Percentiles rank a stretch among this genome's conserved stretches.
phyloP scores from a whole-genome alignment of 2,888 invertebrate species.

The Chymomyza procnemis region DNA sequence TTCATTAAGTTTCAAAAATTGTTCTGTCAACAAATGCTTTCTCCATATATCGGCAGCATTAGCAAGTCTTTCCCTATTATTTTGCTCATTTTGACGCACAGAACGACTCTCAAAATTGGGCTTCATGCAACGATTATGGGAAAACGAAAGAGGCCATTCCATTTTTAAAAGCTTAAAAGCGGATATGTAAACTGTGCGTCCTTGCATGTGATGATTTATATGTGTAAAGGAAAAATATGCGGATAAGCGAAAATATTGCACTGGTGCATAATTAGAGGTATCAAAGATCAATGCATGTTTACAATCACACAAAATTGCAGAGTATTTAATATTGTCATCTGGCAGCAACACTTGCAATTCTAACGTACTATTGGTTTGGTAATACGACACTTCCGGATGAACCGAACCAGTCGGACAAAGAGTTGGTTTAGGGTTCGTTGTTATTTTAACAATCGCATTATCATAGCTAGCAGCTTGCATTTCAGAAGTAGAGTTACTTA shows the following conservation, averaged over 20 bases:
- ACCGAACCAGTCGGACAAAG: background rate
- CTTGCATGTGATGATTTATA: background rate
- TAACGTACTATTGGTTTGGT: background rate
- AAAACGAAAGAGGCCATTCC: background rate
- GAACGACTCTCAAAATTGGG: background rate
- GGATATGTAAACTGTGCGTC: background rate
- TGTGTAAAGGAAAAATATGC: constrained; percentile 85
- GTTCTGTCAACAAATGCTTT: too few species aligned
- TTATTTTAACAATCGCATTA: background rate
- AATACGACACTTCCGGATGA: background rate
- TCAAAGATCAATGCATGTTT: background rate
- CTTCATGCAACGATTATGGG: background rate
- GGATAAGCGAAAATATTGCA: constrained; percentile 78
- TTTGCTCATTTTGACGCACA: constrained; percentile 31
- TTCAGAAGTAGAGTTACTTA: background rate
- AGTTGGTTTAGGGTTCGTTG: background rate
- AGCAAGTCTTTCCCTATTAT: background rate
- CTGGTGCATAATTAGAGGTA: background rate
- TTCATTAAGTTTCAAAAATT: too few species aligned
- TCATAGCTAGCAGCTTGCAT: background rate
- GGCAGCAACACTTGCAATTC: background rate
- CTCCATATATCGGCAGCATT: background rate
- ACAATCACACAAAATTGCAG: background rate
- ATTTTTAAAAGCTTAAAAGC: background rate
- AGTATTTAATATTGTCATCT: background rate